Evolutionary conservation across 1,140 invertebrate genomes (phyloP).

Genomic region (Lucilia sericata): DNA sequence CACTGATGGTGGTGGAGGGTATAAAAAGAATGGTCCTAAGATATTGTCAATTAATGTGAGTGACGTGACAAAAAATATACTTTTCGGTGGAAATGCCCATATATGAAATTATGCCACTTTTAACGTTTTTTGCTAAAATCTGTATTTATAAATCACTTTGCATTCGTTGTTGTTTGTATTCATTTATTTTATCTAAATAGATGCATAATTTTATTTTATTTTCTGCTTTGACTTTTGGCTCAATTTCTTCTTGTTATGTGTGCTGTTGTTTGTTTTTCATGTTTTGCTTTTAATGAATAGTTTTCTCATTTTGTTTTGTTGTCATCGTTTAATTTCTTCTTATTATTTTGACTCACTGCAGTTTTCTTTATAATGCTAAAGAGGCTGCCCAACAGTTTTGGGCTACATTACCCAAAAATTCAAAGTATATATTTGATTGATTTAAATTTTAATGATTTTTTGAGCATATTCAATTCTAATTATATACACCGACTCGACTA

Average conservation of each 20-base stretch:
- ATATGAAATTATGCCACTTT: no score
- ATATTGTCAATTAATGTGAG: no score
- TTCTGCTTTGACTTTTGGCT: constrained; percentile 2
- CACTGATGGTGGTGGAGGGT: no score
- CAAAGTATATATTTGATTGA: no score
- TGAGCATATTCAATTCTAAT: no score
- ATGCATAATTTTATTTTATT: not conserved
- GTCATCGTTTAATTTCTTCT: not conserved
- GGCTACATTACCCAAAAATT: no score
- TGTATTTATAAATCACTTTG: not conserved
- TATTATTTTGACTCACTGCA: not conserved
- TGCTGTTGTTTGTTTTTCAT: not conserved
- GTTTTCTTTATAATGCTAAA: not conserved
- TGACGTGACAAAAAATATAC: no score
- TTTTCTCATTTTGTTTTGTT: constrained; percentile 7
- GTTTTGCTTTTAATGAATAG: constrained; percentile 13
- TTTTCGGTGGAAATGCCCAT: no score
- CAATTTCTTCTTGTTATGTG: not conserved
- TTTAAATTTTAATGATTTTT: no score
- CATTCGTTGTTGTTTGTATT: not conserved
- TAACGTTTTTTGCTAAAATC: no score
- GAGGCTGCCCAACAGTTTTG: not conserved
- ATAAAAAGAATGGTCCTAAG: no score
- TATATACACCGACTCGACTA: no score
- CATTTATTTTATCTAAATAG: not conserved